These are phyloP conservation scores for Rhizomys pruinosus DNA, from an alignment of 2,113 vertebrate genomes.

Conservation along the genomic window DNA sequence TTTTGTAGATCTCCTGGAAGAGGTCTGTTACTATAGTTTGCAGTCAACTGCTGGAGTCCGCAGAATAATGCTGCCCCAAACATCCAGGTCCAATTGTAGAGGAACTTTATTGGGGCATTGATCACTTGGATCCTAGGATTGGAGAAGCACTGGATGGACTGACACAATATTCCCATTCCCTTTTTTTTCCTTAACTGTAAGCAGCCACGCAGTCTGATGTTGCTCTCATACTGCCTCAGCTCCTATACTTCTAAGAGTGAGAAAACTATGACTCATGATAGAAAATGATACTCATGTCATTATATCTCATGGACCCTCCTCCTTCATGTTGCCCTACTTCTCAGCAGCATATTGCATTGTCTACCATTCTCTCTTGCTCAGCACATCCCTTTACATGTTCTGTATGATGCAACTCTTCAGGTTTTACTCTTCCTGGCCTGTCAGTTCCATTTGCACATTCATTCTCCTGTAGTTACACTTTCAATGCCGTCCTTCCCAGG, in stretches of 20 bases:
- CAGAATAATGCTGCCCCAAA: not conserved
- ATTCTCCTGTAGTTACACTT: not conserved
- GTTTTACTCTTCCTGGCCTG: not conserved
- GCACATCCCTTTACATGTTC: not conserved
- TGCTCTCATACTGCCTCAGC: not conserved
- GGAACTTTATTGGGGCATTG: not conserved
- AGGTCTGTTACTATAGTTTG: not conserved
- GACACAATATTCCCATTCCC: not conserved
- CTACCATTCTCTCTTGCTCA: not conserved
- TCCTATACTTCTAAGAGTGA: not conserved
- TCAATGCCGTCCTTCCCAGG: constrained; percentile 8
- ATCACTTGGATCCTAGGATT: not conserved
- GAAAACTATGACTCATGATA: not conserved
- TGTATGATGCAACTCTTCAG: not conserved
- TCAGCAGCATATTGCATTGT: not conserved
- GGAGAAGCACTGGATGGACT: too few relatives aligned
- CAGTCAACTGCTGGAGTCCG: not conserved
- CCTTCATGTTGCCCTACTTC: not conserved
- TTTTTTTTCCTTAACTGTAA: not conserved
- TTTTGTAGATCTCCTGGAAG: not conserved
- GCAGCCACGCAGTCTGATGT: too few relatives aligned
- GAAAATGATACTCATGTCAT: constrained; percentile 7
- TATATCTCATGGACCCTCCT: not conserved
- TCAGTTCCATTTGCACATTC: not conserved
- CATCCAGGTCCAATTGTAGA: not conserved